phyloP scores from a whole-genome alignment of 92 coral and sea anemone species.

The Palythoa grandiflora region DNA sequence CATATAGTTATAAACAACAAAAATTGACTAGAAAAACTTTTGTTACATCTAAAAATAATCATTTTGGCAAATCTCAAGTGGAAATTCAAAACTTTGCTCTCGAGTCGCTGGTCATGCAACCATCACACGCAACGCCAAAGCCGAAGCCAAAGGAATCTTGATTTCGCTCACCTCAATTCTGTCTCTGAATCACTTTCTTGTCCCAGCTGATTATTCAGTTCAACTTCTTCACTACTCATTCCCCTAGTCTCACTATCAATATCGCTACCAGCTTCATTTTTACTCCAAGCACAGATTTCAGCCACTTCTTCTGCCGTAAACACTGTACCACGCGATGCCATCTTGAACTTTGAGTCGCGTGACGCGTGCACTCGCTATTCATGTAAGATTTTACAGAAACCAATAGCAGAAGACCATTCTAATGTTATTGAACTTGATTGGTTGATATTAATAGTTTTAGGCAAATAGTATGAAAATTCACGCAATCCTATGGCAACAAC shows the following conservation, averaged over 20 bases:
- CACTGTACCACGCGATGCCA: conserved; percentile 6
- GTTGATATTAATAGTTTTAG: neutral
- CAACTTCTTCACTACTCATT: conserved; percentile 23
- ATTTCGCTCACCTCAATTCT: conserved; percentile 26
- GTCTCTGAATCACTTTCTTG: conserved; percentile 33
- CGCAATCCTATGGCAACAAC: neutral
- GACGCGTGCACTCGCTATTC: neutral
- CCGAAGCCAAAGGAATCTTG: neutral
- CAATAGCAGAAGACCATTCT: neutral
- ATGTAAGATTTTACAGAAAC: neutral
- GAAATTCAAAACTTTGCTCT: conserved; percentile 11
- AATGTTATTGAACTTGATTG: neutral
- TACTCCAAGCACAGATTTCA: conserved; percentile 23
- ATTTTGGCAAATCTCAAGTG: conserved; percentile 8
- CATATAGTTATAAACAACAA: conserved; percentile 5
- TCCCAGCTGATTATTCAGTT: neutral
- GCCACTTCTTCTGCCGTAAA: conserved; percentile 32
- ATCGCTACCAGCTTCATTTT: conserved; percentile 22
- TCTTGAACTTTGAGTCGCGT: neutral
- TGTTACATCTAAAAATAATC: conserved; percentile 14
- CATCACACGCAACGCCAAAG: conserved; percentile 22
- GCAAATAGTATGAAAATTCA: neutral
- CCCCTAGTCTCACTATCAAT: conserved; percentile 15
- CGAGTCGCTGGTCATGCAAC: conserved; percentile 24
- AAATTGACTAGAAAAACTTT: neutral